Base-by-base conservation (phyloP, 1,140 invertebrate genomes). In the Epicauta chinensis region DNA sequence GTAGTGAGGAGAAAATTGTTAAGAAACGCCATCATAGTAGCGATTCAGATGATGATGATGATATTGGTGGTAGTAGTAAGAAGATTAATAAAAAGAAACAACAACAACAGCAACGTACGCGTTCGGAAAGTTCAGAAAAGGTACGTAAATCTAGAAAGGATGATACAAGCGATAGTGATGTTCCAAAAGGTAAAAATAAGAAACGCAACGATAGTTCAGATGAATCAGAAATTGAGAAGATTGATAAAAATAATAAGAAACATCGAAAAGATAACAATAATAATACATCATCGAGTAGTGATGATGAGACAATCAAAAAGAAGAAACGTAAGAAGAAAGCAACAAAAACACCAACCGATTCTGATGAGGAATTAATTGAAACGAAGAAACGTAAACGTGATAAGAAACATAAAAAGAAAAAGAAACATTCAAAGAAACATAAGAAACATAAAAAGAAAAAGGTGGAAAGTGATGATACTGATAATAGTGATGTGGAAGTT, bases 181-280 rank as follows among this genome's bases (percentile, higher is more conserved):
- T 73, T 35, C 75, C 73, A 37, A 75, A 76, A 23, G 49, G 53
- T 0, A 75, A 75, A 51, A 77, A 74, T 49, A 68, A 68, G 36
- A 73, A 76, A 62, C 57, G 58, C 6, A 34, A 53, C 11, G 58
- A 60, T 12, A 63, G 62, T 40, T 66, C 65, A 9, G 74, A 75
- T 12, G 70, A 74, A 15, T 70, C 68, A 6, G 68, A 61, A 16
- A 37, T 42, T 12, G 61, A 62, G n/a, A 57, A 52, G 36, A 16
- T 43, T 43, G 51, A 67, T 51, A 65, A 64, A 44, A 60, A 66
- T 57, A 67, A 65, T 32, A 82, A 81, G 66, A 84, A 84, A 66
- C 78, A 83, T 53, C 82, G 82, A 64, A 82, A 83, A 62, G 81
- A 85, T n/a, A n/a, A n/a, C n/a, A n/a, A n/a, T n/a, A n/a, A n/a